Evolutionary conservation across 2,888 invertebrate species (phyloP).

Genomic region (Esperia sulphurella): DNA sequence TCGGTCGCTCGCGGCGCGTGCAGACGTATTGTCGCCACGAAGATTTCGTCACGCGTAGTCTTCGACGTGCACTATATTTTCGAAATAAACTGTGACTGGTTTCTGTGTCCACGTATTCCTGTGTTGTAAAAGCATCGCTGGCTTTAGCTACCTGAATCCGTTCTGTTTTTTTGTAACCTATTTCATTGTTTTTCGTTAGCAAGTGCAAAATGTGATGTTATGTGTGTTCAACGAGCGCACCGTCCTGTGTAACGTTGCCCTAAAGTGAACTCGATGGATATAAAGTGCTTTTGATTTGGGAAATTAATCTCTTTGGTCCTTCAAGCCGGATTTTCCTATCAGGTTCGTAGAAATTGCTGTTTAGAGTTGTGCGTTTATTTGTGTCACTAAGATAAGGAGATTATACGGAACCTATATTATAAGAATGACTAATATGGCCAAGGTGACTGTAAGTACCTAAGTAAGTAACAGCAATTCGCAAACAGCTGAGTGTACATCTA

Average conservation of each 20-base stretch:
- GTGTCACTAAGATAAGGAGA: constrained; percentile 18
- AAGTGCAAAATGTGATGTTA: constrained; percentile 77
- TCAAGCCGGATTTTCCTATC: constrained; percentile 36
- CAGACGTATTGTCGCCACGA: constrained; percentile 28
- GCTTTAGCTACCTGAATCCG: constrained; percentile 46
- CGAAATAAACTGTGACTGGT: constrained; percentile 50
- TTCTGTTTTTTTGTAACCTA: constrained; percentile 34
- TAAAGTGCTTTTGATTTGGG: constrained; percentile 68
- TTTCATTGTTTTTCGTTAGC: constrained; percentile 54
- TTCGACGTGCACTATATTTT: constrained; percentile 53
- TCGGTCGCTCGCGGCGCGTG: constrained; percentile 46
- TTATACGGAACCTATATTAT: constrained; percentile 10
- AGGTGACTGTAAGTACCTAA: constrained; percentile 21
- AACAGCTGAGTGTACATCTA: neutral
- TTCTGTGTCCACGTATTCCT: constrained; percentile 33
- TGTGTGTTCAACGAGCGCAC: constrained; percentile 65
- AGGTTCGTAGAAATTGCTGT: constrained; percentile 39
- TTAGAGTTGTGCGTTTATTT: constrained; percentile 13
- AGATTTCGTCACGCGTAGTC: constrained; percentile 45
- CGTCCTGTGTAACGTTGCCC: constrained; percentile 66
- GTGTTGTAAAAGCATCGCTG: constrained; percentile 18
- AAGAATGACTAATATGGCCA: constrained; percentile 23
- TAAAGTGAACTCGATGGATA: constrained; percentile 68
- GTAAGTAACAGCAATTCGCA: neutral
- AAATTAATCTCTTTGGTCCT: constrained; percentile 43